These are phyloP conservation scores for Triplophysa bombifrons DNA, from an alignment of 2,797 vertebrate species.

Conservation along the genomic window DNA sequence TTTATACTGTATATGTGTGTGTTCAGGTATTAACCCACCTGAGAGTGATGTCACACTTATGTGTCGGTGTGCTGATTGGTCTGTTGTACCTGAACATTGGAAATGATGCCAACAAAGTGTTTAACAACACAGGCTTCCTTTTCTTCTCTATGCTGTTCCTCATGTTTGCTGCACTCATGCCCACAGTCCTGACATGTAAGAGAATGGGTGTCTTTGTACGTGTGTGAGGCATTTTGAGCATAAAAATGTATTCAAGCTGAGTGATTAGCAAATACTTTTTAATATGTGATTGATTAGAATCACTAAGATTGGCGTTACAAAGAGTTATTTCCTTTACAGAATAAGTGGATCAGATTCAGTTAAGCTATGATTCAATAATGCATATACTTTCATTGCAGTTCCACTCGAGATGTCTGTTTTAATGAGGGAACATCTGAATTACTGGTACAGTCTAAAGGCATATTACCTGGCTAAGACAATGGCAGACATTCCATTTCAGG, in stretches of 20 bases:
- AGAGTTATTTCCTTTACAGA: neutral
- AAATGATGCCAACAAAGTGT: conserved; percentile 95
- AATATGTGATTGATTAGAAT: conserved; percentile 10
- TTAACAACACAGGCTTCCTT: conserved; percentile 98
- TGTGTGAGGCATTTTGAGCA: conserved; percentile 14
- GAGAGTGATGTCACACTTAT: conserved; percentile 93
- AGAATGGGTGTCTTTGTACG: conserved; percentile 16
- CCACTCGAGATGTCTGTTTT: conserved; percentile 97
- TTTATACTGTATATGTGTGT: conserved; percentile 39
- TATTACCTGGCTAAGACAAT: conserved; percentile 97
- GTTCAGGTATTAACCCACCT: conserved; percentile 93
- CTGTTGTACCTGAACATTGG: conserved; percentile 96
- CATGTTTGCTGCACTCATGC: conserved; percentile 98
- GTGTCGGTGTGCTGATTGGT: conserved; percentile 92
- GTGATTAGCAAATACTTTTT: neutral
- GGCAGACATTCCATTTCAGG: conserved; percentile 98
- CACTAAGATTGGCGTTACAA: neutral
- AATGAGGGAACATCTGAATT: conserved; percentile 94
- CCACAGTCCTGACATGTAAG: conserved; percentile 97
- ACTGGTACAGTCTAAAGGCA: conserved; percentile 98
- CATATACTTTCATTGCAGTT: conserved; percentile 75
- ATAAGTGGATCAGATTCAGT: conserved; percentile 7
- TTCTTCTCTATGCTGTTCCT: conserved; percentile 99
- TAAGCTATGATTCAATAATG: neutral
- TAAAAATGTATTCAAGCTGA: conserved; percentile 22